Base-by-base conservation (phyloP, 2,797 vertebrate genomes). In the Myotis daubentonii region DNA sequence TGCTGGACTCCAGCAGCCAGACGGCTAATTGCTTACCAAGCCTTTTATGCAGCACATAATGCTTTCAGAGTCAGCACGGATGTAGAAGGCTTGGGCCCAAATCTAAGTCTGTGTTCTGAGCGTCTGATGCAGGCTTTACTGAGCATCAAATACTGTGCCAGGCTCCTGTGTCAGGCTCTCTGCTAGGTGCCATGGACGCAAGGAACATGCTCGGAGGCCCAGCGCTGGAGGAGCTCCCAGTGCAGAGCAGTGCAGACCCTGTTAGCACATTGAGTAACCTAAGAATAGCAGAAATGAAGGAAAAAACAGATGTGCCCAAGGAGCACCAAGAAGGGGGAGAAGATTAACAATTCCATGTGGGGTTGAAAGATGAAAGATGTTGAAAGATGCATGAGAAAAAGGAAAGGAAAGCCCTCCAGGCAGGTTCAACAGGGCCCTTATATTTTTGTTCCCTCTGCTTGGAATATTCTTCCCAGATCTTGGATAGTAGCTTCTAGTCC, bases 161-260 rank as follows among this genome's bases (percentile, higher is more conserved):
- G 74, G 4, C 38, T 17, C 49, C 47, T 0, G 65, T 3, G 41
- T 3, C 55, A 2, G 72, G 6, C 15, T 72, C n/a, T 28, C 16
- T 10, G 25, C 53, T 17, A 2, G 0, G 23, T 19, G 38, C 17
- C 20, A 0, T 0, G 3, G n/a, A 8, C 47, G 17, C 23, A 33
- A 13, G 19, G 8, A 22, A 16, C 36, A 5, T 16, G 8, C 38
- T 15, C 38, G 2, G 8, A 47, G 16, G 1, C 10, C 57, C 6
- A 51, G 51, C 0, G 2, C 25, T 5, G 0, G 1, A 22, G 4
- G 23, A 11, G 17, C 0, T 25, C 15, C 0, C 0, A 0, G n/a
- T 2, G 1, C 6, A 17, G 0, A 60, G n/a, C 0, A 0, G 30
- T 3, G 2, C 25, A 6, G 1, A 38, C 2, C 33, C 75, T 68